Percentiles rank a stretch among this genome's conserved stretches.
phyloP scores from a whole-genome alignment of 2,888 invertebrate genomes.

The Thera britannica region DNA sequence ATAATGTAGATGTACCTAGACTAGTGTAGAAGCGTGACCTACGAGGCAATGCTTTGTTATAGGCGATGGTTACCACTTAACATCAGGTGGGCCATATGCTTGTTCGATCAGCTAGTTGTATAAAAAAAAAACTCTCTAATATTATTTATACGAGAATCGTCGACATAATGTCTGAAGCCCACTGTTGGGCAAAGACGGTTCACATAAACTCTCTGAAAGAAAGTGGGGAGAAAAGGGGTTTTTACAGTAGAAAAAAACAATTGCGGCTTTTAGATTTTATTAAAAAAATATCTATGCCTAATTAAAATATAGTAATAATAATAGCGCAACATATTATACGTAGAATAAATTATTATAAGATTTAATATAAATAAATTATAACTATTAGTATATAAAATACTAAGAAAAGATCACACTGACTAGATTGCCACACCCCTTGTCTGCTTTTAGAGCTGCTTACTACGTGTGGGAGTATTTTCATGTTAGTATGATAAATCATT shows the following conservation, averaged over 20 bases:
- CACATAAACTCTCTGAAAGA: too few species aligned
- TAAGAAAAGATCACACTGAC: conserved; percentile 80
- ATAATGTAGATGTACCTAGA: too few species aligned
- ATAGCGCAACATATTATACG: conserved; percentile 47
- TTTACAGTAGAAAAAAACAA: conserved; percentile 18
- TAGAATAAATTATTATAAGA: conserved; percentile 48
- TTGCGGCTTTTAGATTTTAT: conserved; percentile 39
- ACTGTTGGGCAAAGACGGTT: too few species aligned
- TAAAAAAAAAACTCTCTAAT: too few species aligned
- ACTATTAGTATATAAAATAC: conserved; percentile 46
- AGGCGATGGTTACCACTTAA: too few species aligned
- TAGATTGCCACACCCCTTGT: conserved; percentile 83
- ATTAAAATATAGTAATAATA: conserved; percentile 20
- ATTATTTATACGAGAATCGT: too few species aligned
- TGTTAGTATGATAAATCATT: too few species aligned
- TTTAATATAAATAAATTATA: conserved; percentile 38
- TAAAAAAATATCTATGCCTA: conserved; percentile 37
- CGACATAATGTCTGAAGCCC: too few species aligned
- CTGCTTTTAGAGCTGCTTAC: conserved; percentile 58
- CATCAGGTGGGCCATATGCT: too few species aligned
- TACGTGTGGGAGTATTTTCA: conserved; percentile 29
- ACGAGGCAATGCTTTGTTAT: too few species aligned
- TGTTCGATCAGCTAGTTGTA: too few species aligned
- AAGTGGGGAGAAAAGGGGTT: not conserved
- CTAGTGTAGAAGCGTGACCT: too few species aligned